A percentile compares a stretch with the other conserved stretches of the same genome.
Evolutionary conservation across 2,797 vertebrate genomes (phyloP).

Genomic region (Lates japonicus): DNA sequence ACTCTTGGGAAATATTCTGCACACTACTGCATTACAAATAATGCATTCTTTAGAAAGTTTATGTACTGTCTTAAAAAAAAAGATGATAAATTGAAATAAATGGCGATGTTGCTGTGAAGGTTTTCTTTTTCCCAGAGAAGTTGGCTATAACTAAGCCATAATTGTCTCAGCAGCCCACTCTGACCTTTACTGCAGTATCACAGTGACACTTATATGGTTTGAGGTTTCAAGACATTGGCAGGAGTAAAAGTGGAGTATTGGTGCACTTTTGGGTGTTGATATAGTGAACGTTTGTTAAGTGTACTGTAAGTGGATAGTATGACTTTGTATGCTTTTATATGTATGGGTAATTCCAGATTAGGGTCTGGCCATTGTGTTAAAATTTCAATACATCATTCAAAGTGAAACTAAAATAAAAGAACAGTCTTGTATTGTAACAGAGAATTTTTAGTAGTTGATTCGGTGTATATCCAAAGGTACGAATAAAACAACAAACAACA

Average conservation of each 20-base stretch:
- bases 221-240: slow-evolving; percentile 51
- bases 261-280: slow-evolving; percentile 28
- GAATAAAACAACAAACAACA: not conserved
- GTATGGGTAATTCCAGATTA: not conserved
- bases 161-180: slow-evolving; percentile 11
- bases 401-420: not conserved
- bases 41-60: not conserved
- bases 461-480: too few species aligned
- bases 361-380: not conserved
- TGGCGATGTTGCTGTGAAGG: not conserved
- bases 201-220: slow-evolving; percentile 33
- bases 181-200: slow-evolving; percentile 52
- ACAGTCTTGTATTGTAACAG: not conserved
- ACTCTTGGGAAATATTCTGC: not conserved
- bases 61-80: not conserved
- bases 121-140: slow-evolving; percentile 29
- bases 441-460: too few species aligned
- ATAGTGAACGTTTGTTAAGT: slow-evolving; percentile 14
- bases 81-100: slow-evolving; percentile 10
- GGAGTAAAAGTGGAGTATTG: slow-evolving; percentile 8
- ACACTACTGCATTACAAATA: not conserved
- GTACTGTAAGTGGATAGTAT: not conserved
- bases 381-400: not conserved
- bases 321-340: not conserved
- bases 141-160: slow-evolving; percentile 27